Base-by-base conservation (phyloP, 2,797 vertebrate species). In the Chromobotia macracanthus region DNA sequence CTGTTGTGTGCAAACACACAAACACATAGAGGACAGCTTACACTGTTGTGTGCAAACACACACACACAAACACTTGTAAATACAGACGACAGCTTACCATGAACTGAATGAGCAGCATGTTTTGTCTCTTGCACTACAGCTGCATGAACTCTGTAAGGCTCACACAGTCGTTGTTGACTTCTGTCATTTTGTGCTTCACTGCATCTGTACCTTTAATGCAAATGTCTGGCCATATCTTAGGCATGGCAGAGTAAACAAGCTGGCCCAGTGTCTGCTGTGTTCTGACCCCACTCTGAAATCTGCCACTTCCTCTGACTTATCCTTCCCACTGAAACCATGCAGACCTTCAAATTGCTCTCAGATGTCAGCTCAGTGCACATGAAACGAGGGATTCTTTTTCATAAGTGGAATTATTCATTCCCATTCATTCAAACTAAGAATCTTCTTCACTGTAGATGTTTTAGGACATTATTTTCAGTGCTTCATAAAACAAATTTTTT, bases 311-410 rank as follows among this genome's bases (percentile, higher is more conserved):
- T 70, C 88, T 86, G 90, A 91, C 90, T 91, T 89, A 86, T 84
- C 86, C 86, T 89, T 85, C 84, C 91, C 86, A 91, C 87, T 88
- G 86, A 92, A 91, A 91, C 88, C 90, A 91, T 89, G 91, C 77
- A 85, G 80, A 76, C 90, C 58, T 89, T 91, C 90, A 76, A 93
- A 94, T 94, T 94, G 89, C 84, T 93, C 79, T 90, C 93, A 93
- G 91, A 93, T 94, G 92, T 84, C 82, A 87, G 86, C 85, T 86
- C 90, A 85, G 87, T 88, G 85, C 84, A 74, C 73, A 84, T 89
- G 77, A 61, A 84, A 80, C 87, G 87, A 89, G 87, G 89, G 87
- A 86, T 91, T 90, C 84, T 82, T 84, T 89, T 78, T 60, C 79
- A 90, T 83, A 79, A 86, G 84, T 83, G 74, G 87, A 85, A 92